A percentile compares a stretch with the other conserved stretches of the same genome.
These are phyloP conservation scores for Elymnias hypermnestra DNA, from an alignment of 1,140 invertebrate genomes.

Conservation along the genomic window DNA sequence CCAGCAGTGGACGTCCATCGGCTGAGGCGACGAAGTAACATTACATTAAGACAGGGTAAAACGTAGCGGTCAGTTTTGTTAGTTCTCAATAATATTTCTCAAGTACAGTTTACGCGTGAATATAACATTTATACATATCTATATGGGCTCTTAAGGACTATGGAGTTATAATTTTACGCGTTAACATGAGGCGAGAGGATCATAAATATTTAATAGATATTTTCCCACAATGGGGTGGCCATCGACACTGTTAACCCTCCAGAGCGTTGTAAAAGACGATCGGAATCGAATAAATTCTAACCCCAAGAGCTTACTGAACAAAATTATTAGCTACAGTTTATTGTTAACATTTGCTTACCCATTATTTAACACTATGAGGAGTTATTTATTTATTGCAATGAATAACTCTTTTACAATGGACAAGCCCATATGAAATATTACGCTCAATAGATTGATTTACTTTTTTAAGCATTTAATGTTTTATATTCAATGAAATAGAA, in stretches of 20 bases:
- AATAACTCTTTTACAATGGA: too few relatives aligned
- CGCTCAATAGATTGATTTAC: too few relatives aligned
- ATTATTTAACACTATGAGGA: conserved; percentile 22
- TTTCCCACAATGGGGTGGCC: conserved; percentile 71
- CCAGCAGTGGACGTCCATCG: too few relatives aligned
- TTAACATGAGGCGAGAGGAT: conserved; percentile 23
- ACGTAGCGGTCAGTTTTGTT: too few relatives aligned
- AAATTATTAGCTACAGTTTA: conserved; percentile 60
- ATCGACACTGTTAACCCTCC: conserved; percentile 67
- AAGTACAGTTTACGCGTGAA: too few relatives aligned
- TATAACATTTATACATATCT: background rate
- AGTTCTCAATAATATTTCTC: too few relatives aligned
- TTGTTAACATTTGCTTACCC: conserved; percentile 32
- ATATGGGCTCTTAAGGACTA: background rate
- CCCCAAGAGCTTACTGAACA: conserved; percentile 52
- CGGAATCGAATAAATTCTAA: conserved; percentile 59
- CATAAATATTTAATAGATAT: conserved; percentile 74
- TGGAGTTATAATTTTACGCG: conserved; percentile 16
- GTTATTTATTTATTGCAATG: conserved; percentile 31
- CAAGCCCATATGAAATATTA: too few relatives aligned
- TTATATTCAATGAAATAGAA: too few relatives aligned
- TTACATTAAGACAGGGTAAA: too few relatives aligned
- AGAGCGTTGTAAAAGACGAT: conserved; percentile 61
- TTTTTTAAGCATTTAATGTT: too few relatives aligned
- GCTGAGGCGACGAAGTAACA: too few relatives aligned